A percentile compares a stretch with the other conserved stretches of the same genome.
phyloP scores from a whole-genome alignment of 2,888 invertebrate species.

The Cheilosia pagana region DNA sequence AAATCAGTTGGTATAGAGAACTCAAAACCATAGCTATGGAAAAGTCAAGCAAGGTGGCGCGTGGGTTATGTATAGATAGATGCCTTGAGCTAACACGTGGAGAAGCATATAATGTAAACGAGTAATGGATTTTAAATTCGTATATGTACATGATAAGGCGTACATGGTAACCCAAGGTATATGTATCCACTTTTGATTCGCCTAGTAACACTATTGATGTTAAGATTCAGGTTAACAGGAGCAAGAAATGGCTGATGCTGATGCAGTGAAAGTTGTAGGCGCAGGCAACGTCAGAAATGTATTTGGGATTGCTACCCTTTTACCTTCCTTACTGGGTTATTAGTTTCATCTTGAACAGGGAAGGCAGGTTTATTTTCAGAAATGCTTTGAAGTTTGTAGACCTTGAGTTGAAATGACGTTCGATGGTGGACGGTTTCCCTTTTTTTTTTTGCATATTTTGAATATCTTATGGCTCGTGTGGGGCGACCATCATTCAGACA shows the following conservation, averaged over 20 bases:
- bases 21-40: no score
- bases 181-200: not conserved
- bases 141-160: constrained; percentile 1
- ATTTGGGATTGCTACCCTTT: no score
- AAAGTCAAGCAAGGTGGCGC: constrained; percentile 1
- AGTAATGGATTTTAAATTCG: constrained; percentile 40
- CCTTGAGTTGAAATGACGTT: no score
- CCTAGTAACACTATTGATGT: not conserved
- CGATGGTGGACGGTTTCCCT: no score
- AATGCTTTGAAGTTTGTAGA: no score
- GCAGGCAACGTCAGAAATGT: no score
- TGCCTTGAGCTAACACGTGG: constrained; percentile 37
- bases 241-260: not conserved
- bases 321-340: no score
- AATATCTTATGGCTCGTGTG: no score
- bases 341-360: no score
- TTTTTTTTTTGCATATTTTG: no score
- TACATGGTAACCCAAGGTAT: not conserved
- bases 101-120: constrained; percentile 15
- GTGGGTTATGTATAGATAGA: constrained; percentile 24
- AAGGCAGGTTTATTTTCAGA: no score
- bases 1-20: not conserved
- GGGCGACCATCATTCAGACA: no score
- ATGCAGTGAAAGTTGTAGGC: not conserved
- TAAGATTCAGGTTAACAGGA: not conserved